Conservation (phyloP, 2,888 invertebrate species). For the Hyalella azteca region DNA sequence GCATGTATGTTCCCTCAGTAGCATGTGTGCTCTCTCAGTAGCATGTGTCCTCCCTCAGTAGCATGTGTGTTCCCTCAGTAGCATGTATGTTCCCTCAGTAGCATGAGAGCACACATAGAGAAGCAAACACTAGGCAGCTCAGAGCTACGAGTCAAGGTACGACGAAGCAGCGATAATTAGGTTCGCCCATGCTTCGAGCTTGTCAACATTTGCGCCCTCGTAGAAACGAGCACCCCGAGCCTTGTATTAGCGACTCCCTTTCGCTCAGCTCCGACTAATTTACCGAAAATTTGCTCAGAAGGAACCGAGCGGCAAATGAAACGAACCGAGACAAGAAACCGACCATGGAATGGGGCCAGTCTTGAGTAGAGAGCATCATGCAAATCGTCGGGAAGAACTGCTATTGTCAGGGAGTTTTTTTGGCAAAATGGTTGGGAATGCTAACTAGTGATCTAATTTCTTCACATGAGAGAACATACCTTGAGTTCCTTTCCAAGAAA, state of each 20-base stretch:
- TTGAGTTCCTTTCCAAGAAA: too few relatives aligned
- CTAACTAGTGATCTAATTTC: too few relatives aligned
- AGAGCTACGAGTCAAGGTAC: conserved; percentile 11
- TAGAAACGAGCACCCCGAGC: conserved; percentile 16
- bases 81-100: conserved; percentile 14
- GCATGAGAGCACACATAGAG: conserved; percentile 23
- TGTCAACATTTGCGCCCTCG: conserved; percentile 34
- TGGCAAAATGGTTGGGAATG: too few relatives aligned
- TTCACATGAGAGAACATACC: too few relatives aligned
- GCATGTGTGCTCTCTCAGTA: too few relatives aligned
- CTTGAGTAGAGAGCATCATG: neutral
- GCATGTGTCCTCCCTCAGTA: too few relatives aligned
- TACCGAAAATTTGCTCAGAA: conserved; percentile 36
- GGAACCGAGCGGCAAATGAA: conserved; percentile 31
- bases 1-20: too few relatives aligned
- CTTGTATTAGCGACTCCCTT: conserved; percentile 20
- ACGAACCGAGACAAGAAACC: conserved; percentile 8
- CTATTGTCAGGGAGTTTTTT: too few relatives aligned
- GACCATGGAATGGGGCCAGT: conserved; percentile 16
- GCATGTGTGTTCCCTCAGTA: conserved; percentile 5
- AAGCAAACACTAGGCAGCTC: conserved; percentile 7
- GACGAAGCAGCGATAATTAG: conserved; percentile 24
- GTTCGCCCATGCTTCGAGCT: conserved; percentile 17
- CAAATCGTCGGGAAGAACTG: neutral
- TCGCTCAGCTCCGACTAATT: conserved; percentile 29